Base-by-base conservation (phyloP, 2,888 invertebrate genomes). In the Endomychus coccineus region DNA sequence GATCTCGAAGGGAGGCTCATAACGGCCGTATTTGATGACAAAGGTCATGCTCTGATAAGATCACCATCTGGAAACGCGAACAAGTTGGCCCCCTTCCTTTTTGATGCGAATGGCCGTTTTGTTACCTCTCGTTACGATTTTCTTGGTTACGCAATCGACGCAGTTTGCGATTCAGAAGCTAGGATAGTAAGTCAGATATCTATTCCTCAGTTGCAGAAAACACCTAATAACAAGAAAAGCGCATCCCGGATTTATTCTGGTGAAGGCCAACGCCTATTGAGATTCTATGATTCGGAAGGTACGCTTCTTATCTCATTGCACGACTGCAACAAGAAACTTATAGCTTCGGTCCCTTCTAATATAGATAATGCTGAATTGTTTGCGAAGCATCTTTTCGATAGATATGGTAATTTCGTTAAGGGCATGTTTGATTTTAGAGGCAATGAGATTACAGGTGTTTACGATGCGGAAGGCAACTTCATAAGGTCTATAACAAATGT, bases 241-340 rank as follows among this genome's bases (percentile, higher is more conserved):
- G n/a, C n/a, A n/a, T 12, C 23, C 7, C 3, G 10, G 1, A 32
- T 37, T 5, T 37, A 27, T 31, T 31, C 23, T 21, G 31, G 15
- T 13, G 22, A 27, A 9, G 36, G 36, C 13, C 16, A 13, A 16
- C 17, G 24, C 3, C 19, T 37, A 3, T 13, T 12, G 7, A 37
- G 31, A 16, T 37, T 37, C 5, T 37, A 37, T 12, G 27, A 37
- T 17, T 31, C 31, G 5, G 25, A 37, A 14, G 36, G 31, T 17
- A 31, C 25, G 12, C 14, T 30, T 2, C 30, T 37, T 16, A 37
- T 25, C 10, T 25, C 31, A 12, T 19, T 37, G n/a, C 31, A 31
- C 12, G 25, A 37, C 14, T 30, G 31, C 9, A 16, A 37, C 11
- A 27, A 21, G 1, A 27, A 31, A 15, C 15, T 16, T 6, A 11